Base-by-base conservation (phyloP, 1,140 invertebrate genomes). In the Ectropis grisescens region DNA sequence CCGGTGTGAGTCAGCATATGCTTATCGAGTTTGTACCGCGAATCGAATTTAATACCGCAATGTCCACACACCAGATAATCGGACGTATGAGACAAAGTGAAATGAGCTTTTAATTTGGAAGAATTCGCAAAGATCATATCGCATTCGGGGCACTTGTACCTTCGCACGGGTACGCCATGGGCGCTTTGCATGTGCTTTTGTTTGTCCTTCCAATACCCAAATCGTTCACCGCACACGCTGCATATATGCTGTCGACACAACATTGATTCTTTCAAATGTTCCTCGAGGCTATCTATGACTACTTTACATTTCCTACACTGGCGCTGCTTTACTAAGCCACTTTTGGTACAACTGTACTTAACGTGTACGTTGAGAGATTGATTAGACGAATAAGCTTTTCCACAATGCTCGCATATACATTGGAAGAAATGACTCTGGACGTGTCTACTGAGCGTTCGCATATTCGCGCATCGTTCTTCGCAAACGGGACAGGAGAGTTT, bases 371-470 rank as follows among this genome's bases (percentile, higher is more conserved):
- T 51, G 3, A 72, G 30, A 0, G 60, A 52, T 0, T 54, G 51
- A 0, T 47, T 47, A 0, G 70, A 68, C 2, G 75, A 68, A 37
- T 82, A 86, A 0, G 71, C 70, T 29, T 82, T 83, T 0, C 71
- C 78, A 22, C 84, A 85, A n/a, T 64, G 52, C 10, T 84, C 78
- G 30, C 85, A 86, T 0, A 66, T 75, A 41, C 65, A 83, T 2
- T 72, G 79, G 2, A 70, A 56, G 12, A 75, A 82, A 22, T 76
- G 76, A 0, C 60, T 67, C 28, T 82, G 60, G 1, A 62, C 59
- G 37, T 80, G 75, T 9, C 60, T 47, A 23, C 60, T 70, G 11
- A 76, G 41, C 13, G 53, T 55, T 11, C 65, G 43, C 3, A 75
- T 29, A 7, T 55, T 60, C 1, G 59, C 35, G 0, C 46, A 52